These are phyloP conservation scores for Eurystomus gularis DNA, from an alignment of 2,113 vertebrate genomes.

Conservation along the genomic window DNA sequence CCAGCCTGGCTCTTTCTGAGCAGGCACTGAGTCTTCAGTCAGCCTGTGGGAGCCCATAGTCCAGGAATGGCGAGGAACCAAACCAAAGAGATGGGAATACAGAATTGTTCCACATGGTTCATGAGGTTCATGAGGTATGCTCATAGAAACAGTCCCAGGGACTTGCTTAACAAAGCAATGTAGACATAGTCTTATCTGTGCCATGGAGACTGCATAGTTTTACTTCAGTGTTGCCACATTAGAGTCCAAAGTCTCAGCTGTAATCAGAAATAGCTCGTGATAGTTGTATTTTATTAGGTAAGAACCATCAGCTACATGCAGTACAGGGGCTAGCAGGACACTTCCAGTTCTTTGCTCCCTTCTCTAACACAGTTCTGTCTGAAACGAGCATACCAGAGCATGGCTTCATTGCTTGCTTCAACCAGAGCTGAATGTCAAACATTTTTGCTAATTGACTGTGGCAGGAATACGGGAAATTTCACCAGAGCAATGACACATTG, in stretches of 20 bases:
- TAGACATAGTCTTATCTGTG: background rate
- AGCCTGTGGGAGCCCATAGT: rapidly evolving
- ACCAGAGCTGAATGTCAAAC: background rate
- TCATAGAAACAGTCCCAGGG: background rate
- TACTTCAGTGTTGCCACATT: background rate
- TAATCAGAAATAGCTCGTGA: background rate
- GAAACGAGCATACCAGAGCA: background rate
- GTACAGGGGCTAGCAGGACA: rapidly evolving
- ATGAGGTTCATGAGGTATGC: background rate
- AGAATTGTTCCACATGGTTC: background rate
- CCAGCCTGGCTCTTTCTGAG: background rate
- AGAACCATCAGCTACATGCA: rapidly evolving
- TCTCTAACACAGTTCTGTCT: background rate
- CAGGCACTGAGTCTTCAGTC: background rate
- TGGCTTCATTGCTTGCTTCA: background rate
- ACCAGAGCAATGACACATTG: background rate
- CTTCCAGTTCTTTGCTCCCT: background rate
- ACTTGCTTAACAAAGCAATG: background rate
- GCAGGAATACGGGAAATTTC: background rate
- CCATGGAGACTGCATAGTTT: background rate
- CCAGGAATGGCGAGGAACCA: background rate
- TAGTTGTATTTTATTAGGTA: background rate
- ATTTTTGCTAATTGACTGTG: background rate
- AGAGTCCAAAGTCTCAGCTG: background rate
- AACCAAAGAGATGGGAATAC: rapidly evolving